Evolutionary conservation across 2,888 invertebrate genomes (phyloP).

Genomic region (Priocnemis perturbator): DNA sequence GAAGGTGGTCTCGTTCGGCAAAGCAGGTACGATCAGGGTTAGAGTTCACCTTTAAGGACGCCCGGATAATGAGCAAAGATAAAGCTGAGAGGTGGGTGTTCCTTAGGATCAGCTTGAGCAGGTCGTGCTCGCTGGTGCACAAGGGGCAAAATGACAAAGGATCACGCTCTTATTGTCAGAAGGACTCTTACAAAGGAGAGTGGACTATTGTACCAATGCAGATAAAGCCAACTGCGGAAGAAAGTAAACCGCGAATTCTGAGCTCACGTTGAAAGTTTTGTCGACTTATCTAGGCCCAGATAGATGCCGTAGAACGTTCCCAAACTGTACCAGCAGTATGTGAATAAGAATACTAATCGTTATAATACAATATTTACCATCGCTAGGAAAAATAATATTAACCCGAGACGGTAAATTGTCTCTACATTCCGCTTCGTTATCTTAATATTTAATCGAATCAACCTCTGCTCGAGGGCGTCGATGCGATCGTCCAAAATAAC

Average conservation of each 20-base stretch:
- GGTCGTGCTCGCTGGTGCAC: not conserved
- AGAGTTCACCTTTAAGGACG: constrained; percentile 52
- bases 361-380: too few relatives aligned
- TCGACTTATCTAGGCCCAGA: too few relatives aligned
- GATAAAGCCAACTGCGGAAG: constrained; percentile 18
- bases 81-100: constrained; percentile 47
- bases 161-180: too few relatives aligned
- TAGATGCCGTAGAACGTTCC: too few relatives aligned
- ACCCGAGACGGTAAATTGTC: too few relatives aligned
- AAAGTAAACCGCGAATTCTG: too few relatives aligned
- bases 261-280: too few relatives aligned
- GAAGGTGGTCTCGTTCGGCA: constrained; percentile 30
- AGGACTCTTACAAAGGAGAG: not conserved
- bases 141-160: too few relatives aligned
- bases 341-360: too few relatives aligned
- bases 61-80: constrained; percentile 55
- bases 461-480: not conserved
- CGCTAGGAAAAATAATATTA: too few relatives aligned
- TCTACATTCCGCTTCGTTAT: too few relatives aligned
- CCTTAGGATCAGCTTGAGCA: constrained; percentile 12
- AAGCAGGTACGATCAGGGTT: constrained; percentile 41
- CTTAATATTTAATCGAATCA: not conserved
- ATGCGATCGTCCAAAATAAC: not conserved
- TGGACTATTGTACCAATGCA: constrained; percentile 27
- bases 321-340: too few relatives aligned